phyloP scores from a whole-genome alignment of 1,140 invertebrate species.

The Drosophila ficusphila region DNA sequence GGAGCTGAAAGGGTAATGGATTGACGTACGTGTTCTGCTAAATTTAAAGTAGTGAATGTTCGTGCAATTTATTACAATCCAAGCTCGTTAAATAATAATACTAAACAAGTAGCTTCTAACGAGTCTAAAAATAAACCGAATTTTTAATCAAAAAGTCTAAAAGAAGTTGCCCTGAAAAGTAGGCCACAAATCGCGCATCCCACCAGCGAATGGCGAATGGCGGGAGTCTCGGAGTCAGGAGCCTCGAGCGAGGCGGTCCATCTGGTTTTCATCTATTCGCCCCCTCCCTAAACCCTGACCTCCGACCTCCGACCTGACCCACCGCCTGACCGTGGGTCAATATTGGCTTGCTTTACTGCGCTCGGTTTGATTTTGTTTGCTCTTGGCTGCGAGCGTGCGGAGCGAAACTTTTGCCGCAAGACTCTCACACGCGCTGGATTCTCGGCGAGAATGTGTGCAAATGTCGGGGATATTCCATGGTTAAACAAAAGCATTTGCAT shows the following conservation, averaged over 20 bases:
- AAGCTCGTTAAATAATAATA: too few species aligned
- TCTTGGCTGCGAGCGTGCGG: conserved; percentile 34
- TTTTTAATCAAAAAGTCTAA: too few species aligned
- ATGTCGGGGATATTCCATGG: conserved; percentile 74
- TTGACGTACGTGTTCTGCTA: too few species aligned
- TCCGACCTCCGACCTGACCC: conserved; percentile 5
- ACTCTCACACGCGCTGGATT: conserved; percentile 39
- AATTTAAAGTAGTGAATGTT: too few species aligned
- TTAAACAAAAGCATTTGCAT: conserved; percentile 78
- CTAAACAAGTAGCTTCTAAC: too few species aligned
- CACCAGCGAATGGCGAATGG: background rate
- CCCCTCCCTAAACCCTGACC: background rate
- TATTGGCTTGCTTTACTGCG: conserved; percentile 75
- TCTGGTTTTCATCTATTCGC: conserved; percentile 11
- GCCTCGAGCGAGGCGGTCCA: background rate
- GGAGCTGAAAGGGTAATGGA: too few species aligned
- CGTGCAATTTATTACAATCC: too few species aligned
- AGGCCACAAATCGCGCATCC: background rate
- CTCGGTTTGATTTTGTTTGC: conserved; percentile 80
- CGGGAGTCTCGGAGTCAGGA: background rate
- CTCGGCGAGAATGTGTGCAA: conserved; percentile 40
- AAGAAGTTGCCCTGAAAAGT: background rate
- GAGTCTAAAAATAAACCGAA: too few species aligned
- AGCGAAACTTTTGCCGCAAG: conserved; percentile 65
- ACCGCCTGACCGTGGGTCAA: conserved; percentile 53